Evolutionary conservation across 2,888 invertebrate genomes (phyloP), one percentile per base, ranked within the genome.

Genomic region (Autographa pulchrina): DNA sequence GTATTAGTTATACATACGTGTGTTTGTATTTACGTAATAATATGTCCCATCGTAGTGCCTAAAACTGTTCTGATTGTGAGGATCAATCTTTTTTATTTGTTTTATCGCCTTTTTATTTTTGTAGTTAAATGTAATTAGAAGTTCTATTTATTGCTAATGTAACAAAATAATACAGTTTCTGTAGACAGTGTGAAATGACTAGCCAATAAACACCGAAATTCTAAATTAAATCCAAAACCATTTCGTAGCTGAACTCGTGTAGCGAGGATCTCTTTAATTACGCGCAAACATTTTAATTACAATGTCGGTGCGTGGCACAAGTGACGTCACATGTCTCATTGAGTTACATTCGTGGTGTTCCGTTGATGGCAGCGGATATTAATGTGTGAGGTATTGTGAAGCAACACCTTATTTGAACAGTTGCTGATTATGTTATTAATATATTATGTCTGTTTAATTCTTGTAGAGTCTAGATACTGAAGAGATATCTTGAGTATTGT

Each of bases 241-340:
- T 67, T 67, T 70, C 38, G 38, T 20, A 52, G 31, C 48, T 52
- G 56, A 25, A 59, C 54, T 67, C 64, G 43, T 20, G 35, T 62
- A 66, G 66, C 56, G 65, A 56, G 65, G 73, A 67, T 80, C 67
- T 54, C 65, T 77, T 70, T 67, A 80, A 79, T 80, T 77, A 74
- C 67, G 48, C 62, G 59, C 77, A 80, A 80, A 74, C 70, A 71
- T 77, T 73, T 79, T 74, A 77, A 79, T 79, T 69, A 74, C 65
- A 62, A 43, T 32, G 64, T 73, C 56, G 54, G 54, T 66, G 73
- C 68, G 60, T 35, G 65, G 25, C 68, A 68, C 65, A 31, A 70
- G 61, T 52, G 64, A 69, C 58, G 65, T 61, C 59, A 71, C 52
- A 38, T 62, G 31, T 52, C 48, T 72, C 60, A 62, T 62, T 65